Evolutionary conservation across 64 coral and sea anemone genomes (phyloP), one percentile per base, ranked within the genome.

Genomic region (Catalaphyllia jardinei): DNA sequence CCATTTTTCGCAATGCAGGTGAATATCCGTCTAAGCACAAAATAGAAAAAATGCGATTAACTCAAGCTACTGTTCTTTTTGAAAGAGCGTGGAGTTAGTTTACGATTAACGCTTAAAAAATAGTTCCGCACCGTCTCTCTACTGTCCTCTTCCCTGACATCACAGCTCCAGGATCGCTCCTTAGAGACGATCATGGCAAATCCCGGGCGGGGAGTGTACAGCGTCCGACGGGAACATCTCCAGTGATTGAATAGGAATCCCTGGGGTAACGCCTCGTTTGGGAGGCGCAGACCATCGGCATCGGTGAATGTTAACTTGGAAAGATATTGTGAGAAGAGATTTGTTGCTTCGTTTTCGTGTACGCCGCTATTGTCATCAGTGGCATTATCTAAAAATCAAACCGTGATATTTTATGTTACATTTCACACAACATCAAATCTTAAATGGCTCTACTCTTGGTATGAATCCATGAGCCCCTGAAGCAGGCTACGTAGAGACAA

Each of bases 1-100:
- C 86, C 86, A 87, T 75, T 87, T 27, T 20, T 87, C 73, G 54
- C 86, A 31, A 16, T 87, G 86, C 18, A 87, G 28, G 50, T 87
- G 86, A 29, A 87, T 59, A 24, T 87, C 86, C 35, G 71, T 87
- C 86, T 87, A 24, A 77, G 20, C 13, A 30, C 7, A 4, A 73
- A 31, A 79, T 60, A 14, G 17, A 20, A 8, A n/a, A 39, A 35
- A 5, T 31, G 11, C 6, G 35, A 75, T 75, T 75, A 20, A 75
- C 33, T 46, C 4, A 75, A 75, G 17, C 8, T 57, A 12, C 15
- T 13, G 10, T 57, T 57, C 54, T 16, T 16, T 57, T 57, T 57
- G 10, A 11, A 57, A 10, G 54, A 13, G 8, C 8, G 8, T 16
- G 15, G 0, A 10, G 54, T 16, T 57, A 57, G 2, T 16, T 57